Evolutionary conservation across 2,888 invertebrate genomes (phyloP), one percentile per base, ranked within the genome.

Genomic region (Scaptomyza tumidula): DNA sequence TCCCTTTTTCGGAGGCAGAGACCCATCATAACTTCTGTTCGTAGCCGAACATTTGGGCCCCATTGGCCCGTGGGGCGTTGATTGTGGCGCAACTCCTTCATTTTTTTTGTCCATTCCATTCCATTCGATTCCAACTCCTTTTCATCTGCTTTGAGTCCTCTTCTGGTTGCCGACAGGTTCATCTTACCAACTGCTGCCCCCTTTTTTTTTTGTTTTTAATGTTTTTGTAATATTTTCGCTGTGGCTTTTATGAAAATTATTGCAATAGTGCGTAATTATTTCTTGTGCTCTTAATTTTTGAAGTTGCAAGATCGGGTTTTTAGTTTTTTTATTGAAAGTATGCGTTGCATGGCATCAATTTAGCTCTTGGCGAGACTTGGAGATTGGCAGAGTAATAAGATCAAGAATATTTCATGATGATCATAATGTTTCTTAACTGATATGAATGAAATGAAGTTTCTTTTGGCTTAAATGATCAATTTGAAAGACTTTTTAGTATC

Each of bases 201-300:
- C n/a, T n/a, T n/a, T n/a, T n/a, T n/a, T 37, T 66, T 64, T 60
- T 45, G 61, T 52, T 66, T 54, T 52, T 14, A 39, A 39, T 14
- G 14, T 3, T 39, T 24, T 48, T 11, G 46, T 58, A 57, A 63
- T 64, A 59, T 31, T 16, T 14, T 85, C 52, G 61, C 62, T 69
- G 62, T 52, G 52, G 59, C 77, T 65, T 79, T 80, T 75, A 74
- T 75, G 68, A 90, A 90, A 90, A 85, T 91, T 88, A 89, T 88
- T 79, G 83, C 84, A 80, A 85, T 66, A 86, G 80, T 90, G 85
- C 85, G 86, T 90, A 91, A 91, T 90, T 90, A 91, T 91, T 89
- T 90, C 86, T 58, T 87, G 85, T 88, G 84, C 83, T 84, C 88
- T 84, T 84, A 88, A 83, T 83, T 86, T 54, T 59, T 54, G 54